Base-by-base conservation (phyloP, 2,113 vertebrate genomes). In the Heptranchias perlo region DNA sequence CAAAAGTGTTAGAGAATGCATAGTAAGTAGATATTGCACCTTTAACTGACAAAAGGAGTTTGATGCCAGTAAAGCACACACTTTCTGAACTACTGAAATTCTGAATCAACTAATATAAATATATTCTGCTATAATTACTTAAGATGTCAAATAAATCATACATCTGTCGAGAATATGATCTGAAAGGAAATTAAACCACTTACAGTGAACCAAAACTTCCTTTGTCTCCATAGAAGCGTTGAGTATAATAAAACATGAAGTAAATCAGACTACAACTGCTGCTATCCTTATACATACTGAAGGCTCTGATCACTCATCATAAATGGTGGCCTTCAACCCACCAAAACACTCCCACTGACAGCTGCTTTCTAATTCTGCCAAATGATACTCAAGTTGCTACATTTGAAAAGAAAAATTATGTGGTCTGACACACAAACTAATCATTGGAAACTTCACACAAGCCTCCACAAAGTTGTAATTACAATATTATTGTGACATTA, bases 181-280 rank as follows among this genome's bases (percentile, higher is more conserved):
- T 96, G 96, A 98, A 97, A 97, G 61, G 96, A 98, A 97, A 97
- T 96, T 96, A 97, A 97, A 96, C 54, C 97, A 99, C 98, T 99
- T 98, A 98, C 99, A 98, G 96, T 98, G 97, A 97, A 98, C 97
- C 96, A 98, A 98, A 98, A 98, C 96, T 98, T 98, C 98, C 93
- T 97, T 98, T 96, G 98, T 98, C 97, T 98, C 98, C 98, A 98
- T 97, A 96, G 97, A 98, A 98, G 98, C 97, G 96, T 96, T 97
- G 96, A 96, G 96, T 96, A 97, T 97, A 97, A 96, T 96, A 94
- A 94, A 94, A 96, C 96, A 92, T 97, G 96, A 97, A 98, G 96
- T 96, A 97, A 96, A 96, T 95, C 96, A 96, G 49, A 52, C 96
- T 96, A 97, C 96, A 97, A 97, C 97, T 97, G 96, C 97, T 97